These are phyloP conservation scores for Petrocephalus microphthalmus DNA, from an alignment of 2,113 vertebrate genomes.

Conservation along the genomic window DNA sequence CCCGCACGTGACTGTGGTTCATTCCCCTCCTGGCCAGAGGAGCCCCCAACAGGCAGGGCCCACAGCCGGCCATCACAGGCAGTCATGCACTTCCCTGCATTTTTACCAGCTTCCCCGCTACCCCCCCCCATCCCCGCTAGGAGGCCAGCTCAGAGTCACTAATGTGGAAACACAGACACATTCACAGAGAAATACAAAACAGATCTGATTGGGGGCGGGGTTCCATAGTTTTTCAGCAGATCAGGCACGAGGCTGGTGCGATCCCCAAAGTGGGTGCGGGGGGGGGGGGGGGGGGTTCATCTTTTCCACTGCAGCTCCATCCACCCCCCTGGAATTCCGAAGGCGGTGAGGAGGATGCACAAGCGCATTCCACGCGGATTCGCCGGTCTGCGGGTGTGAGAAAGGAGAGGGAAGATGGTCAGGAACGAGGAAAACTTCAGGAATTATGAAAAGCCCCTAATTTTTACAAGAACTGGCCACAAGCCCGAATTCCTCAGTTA, in stretches of 20 bases:
- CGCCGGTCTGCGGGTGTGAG: constrained; percentile 52
- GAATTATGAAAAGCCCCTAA: constrained; percentile 23
- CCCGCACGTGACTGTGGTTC: neutral
- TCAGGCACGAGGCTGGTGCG: neutral
- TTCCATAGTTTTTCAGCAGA: neutral
- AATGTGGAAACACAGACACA: neutral
- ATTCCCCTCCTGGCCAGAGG: neutral
- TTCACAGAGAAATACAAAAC: neutral
- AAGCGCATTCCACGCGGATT: constrained; percentile 53
- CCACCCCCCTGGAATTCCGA: constrained; percentile 32
- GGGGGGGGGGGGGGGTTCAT: neutral
- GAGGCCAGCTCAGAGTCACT: neutral
- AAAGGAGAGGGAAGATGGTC: constrained; percentile 34
- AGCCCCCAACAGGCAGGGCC: neutral
- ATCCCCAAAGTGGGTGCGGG: neutral
- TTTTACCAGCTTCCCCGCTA: neutral
- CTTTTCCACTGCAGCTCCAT: neutral
- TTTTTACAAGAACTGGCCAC: constrained; percentile 29
- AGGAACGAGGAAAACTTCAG: constrained; percentile 36
- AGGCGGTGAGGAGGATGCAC: constrained; percentile 36
- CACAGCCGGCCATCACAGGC: neutral
- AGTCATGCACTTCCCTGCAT: neutral
- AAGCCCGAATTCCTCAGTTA: constrained; percentile 35
- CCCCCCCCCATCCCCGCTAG: neutral
- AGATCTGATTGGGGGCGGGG: neutral